Evolutionary conservation across 2,797 vertebrate genomes (phyloP), one percentile per base, ranked within the genome.

Genomic region (Buceros bicornis): DNA sequence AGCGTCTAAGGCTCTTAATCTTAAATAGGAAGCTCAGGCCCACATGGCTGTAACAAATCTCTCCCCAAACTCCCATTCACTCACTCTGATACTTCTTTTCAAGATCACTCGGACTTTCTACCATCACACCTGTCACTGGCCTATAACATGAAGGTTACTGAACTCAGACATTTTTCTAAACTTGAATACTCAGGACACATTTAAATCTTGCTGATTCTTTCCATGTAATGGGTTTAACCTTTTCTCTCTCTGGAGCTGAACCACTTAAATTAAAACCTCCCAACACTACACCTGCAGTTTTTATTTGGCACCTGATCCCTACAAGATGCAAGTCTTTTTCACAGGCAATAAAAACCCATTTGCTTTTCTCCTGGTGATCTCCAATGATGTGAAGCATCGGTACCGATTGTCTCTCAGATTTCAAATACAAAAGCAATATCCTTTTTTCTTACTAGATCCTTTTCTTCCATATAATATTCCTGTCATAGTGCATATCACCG

Each of bases 131-230:
- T 86, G 57, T 80, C 67, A 76, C 40, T 61, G 21, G 28, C 26
- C 31, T 73, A 3, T 53, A 33, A 53, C 10, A 17, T 28, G 24
- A 89, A 70, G 25, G 4, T 35, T 82, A 47, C 58, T 74, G 57
- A 89, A 82, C 13, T 24, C 18, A 33, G 25, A 35, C 5, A 50
- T 21, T 17, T 81, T 28, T 73, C 4, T 48, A 45, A 61, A 6
- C 83, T 61, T 78, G 22, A 65, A 83, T 54, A 69, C 8, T 2
- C 15, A 58, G 5, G 29, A 61, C 64, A 26, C 2, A 24, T 28
- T 48, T 67, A 64, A 45, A 20, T 84, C n/a, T 81, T 90, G 11
- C 24, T 57, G 16, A 57, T 50, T 90, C 53, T 93, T 84, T 79
- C 42, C 58, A 42, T n/a, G 5, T 61, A 43, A 65, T 33, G 66